Percentiles rank a stretch among this genome's conserved stretches.
phyloP scores from a whole-genome alignment of 2,888 invertebrate species.

The Hirtodrosophila histrioides region DNA sequence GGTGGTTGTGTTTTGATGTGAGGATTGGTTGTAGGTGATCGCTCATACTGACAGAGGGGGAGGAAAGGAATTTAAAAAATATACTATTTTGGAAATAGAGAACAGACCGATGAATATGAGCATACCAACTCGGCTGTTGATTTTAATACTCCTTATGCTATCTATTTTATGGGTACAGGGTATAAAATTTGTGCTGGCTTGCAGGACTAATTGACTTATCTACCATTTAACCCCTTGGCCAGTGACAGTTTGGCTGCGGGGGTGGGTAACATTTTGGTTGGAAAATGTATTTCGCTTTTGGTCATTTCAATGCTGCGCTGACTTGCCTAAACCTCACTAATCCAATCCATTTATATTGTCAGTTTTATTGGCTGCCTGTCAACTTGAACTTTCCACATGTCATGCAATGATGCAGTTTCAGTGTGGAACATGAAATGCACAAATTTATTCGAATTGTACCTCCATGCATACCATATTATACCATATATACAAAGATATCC shows the following conservation, averaged over 20 bases:
- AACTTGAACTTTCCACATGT: conserved; percentile 75
- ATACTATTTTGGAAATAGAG: no score
- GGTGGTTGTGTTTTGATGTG: no score
- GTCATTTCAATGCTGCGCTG: conserved; percentile 59
- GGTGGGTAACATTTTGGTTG: conserved; percentile 25
- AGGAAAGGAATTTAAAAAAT: no score
- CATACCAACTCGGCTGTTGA: no score
- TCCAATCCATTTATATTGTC: conserved; percentile 83
- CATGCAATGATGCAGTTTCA: conserved; percentile 75
- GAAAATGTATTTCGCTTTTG: conserved; percentile 29
- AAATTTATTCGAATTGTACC: conserved; percentile 38
- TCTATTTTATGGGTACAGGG: conserved; percentile 1
- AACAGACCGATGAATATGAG: no score
- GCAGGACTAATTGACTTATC: conserved; percentile 68
- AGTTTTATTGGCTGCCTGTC: conserved; percentile 80
- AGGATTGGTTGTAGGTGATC: no score
- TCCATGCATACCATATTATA: conserved; percentile 11
- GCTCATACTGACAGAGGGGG: no score
- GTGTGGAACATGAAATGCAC: conserved; percentile 69
- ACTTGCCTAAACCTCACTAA: conserved; percentile 83
- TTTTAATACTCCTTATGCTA: not conserved
- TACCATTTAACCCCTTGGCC: conserved; percentile 43
- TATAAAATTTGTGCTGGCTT: conserved; percentile 13
- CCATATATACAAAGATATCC: conserved; percentile 19
- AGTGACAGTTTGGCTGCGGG: conserved; percentile 36